A percentile compares a stretch with the other conserved stretches of the same genome.
These are phyloP conservation scores for Notiomystis cincta DNA, from an alignment of 2,113 vertebrate species.

Conservation along the genomic window DNA sequence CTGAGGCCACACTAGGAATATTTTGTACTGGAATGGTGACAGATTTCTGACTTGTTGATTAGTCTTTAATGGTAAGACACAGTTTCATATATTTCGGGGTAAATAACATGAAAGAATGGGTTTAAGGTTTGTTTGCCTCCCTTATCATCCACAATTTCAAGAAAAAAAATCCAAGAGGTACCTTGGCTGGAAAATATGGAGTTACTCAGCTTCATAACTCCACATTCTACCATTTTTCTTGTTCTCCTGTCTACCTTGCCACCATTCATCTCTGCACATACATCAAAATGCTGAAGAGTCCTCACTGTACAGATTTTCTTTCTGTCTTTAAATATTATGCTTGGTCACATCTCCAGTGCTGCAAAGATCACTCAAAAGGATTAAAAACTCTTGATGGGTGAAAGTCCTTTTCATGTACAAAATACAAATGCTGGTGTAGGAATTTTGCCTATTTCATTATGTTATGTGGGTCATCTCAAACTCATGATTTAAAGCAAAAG, in stretches of 20 bases:
- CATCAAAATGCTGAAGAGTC: background rate
- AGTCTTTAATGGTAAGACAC: background rate
- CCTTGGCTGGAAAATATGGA: background rate
- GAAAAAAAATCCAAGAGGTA: background rate
- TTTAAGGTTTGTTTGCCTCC: background rate
- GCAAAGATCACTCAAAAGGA: background rate
- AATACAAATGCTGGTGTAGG: background rate
- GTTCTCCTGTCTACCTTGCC: background rate
- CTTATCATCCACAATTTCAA: background rate
- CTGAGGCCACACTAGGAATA: background rate
- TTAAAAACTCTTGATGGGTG: background rate
- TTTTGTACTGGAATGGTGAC: background rate
- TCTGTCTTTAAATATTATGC: background rate
- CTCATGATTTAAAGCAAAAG: background rate
- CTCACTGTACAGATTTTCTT: background rate
- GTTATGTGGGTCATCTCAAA: background rate
- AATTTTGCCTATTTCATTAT: background rate
- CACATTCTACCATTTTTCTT: background rate
- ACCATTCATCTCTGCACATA: background rate
- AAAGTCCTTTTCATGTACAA: constrained; percentile 11
- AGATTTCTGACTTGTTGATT: background rate
- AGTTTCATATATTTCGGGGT: background rate
- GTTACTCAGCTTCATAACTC: background rate
- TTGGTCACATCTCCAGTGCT: background rate
- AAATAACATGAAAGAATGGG: background rate